Conservation (phyloP, 1,140 invertebrate genomes). For the Drosophila pseudoananassae region DNA sequence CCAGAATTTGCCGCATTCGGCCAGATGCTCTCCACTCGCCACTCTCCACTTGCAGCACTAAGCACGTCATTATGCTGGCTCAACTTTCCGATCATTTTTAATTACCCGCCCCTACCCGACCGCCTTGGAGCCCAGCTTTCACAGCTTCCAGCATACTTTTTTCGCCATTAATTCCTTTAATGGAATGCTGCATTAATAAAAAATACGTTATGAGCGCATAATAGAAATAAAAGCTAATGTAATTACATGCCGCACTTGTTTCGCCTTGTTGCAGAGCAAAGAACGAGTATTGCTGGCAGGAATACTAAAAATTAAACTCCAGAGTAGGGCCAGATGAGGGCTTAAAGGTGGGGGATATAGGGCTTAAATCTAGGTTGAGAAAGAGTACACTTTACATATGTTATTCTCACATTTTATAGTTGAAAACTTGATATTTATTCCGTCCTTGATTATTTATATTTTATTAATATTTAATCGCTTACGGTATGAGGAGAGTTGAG, state of each 20-base stretch:
- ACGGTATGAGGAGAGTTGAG: slow-evolving; percentile 7
- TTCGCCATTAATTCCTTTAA: slow-evolving; percentile 66
- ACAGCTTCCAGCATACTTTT: slow-evolving; percentile 3
- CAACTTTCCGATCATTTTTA: slow-evolving; percentile 70
- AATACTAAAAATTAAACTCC: slow-evolving; percentile 62
- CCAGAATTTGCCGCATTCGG: slow-evolving; percentile 11
- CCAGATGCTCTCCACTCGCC: slow-evolving; percentile 36
- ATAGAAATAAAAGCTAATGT: slow-evolving; percentile 80
- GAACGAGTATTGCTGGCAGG: slow-evolving; percentile 32
- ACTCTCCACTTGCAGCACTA: slow-evolving; percentile 11
- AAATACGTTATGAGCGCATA: slow-evolving; percentile 72
- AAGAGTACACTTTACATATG: too few species aligned
- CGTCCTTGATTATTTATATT: too few species aligned
- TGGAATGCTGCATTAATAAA: slow-evolving; percentile 69
- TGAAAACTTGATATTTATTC: too few species aligned
- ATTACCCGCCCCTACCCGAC: slow-evolving; percentile 45
- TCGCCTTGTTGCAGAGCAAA: slow-evolving; percentile 39
- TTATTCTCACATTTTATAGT: neutral
- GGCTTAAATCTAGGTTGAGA: neutral
- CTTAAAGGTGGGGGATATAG: slow-evolving; percentile 22
- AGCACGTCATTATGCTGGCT: slow-evolving; percentile 64
- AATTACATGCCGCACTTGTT: slow-evolving; percentile 65
- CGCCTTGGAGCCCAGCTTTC: neutral
- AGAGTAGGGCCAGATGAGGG: slow-evolving; percentile 36
- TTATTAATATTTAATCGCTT: neutral